These are phyloP conservation scores for Cordilura impudica DNA, from an alignment of 2,888 invertebrate genomes.

Conservation along the genomic window DNA sequence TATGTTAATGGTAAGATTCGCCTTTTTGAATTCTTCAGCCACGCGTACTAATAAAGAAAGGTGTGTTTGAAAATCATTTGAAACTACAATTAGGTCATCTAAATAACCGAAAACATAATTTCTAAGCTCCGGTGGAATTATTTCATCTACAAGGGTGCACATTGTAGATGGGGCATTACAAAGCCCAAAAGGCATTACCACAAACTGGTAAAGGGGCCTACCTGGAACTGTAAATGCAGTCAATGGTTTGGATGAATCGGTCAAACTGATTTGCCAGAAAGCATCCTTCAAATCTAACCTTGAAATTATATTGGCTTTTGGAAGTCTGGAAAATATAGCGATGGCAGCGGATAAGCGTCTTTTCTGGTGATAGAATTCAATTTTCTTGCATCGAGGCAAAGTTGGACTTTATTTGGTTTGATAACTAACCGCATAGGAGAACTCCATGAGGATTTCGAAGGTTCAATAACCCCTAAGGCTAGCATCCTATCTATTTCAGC, in stretches of 20 bases:
- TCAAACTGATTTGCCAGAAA: slow-evolving; percentile 49
- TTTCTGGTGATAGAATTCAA: slow-evolving; percentile 38
- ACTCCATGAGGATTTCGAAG: neutral
- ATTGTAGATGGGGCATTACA: no score
- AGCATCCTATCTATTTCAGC: no score
- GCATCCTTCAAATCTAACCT: slow-evolving; percentile 53
- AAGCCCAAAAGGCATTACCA: no score
- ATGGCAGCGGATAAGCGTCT: slow-evolving; percentile 40
- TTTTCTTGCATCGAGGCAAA: slow-evolving; percentile 48
- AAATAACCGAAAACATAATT: no score
- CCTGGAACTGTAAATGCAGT: slow-evolving; percentile 59
- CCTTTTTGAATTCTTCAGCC: no score
- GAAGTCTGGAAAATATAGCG: slow-evolving; percentile 45
- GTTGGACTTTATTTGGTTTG: slow-evolving; percentile 44
- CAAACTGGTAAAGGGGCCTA: slow-evolving; percentile 59
- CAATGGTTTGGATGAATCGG: slow-evolving; percentile 28
- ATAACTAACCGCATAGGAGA: no score
- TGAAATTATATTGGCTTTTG: slow-evolving; percentile 40
- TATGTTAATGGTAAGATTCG: no score
- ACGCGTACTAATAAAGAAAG: slow-evolving; percentile 1
- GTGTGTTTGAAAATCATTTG: slow-evolving; percentile 16
- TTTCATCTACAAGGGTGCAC: slow-evolving; percentile 43
- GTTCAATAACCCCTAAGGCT: slow-evolving; percentile 5
- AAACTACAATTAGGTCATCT: no score
- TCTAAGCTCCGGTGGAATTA: slow-evolving; percentile 47